These are phyloP conservation scores for Vannuccia rotundouncinata DNA, from an alignment of 2,888 invertebrate species.

Conservation along the genomic window DNA sequence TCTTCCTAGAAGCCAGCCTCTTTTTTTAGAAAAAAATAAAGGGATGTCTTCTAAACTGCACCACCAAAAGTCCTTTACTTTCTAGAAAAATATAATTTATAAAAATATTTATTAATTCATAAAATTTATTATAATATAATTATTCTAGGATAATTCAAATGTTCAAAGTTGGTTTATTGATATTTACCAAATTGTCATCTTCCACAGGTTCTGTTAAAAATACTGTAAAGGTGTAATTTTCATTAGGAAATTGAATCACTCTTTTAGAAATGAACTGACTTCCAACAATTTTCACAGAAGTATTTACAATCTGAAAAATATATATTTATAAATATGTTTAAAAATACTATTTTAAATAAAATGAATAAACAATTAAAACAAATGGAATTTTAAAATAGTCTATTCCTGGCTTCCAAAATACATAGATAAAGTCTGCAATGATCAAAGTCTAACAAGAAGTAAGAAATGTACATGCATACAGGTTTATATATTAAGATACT, in stretches of 20 bases:
- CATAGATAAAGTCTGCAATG: no score
- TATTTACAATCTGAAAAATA: not conserved
- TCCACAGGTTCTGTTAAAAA: not conserved
- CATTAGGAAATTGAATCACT: not conserved
- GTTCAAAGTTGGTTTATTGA: no score
- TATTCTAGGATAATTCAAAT: no score
- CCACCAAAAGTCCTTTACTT: not conserved
- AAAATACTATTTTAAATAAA: not conserved
- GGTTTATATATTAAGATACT: no score
- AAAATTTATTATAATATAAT: not conserved
- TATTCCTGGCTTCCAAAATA: no score
- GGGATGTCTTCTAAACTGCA: not conserved
- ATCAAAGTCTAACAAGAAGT: no score
- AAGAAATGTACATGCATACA: no score
- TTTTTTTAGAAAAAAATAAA: not conserved
- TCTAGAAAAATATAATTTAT: not conserved
- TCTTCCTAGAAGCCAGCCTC: not conserved
- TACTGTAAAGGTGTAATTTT: not conserved
- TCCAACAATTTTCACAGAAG: not conserved
- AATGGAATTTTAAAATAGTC: no score
- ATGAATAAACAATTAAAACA: no score
- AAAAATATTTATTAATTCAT: not conserved
- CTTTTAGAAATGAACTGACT: not conserved
- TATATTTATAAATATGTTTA: not conserved
- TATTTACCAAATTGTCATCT: not conserved